These are phyloP conservation scores for Charanyca ferruginea DNA, from an alignment of 2,888 invertebrate genomes.

Conservation along the genomic window DNA sequence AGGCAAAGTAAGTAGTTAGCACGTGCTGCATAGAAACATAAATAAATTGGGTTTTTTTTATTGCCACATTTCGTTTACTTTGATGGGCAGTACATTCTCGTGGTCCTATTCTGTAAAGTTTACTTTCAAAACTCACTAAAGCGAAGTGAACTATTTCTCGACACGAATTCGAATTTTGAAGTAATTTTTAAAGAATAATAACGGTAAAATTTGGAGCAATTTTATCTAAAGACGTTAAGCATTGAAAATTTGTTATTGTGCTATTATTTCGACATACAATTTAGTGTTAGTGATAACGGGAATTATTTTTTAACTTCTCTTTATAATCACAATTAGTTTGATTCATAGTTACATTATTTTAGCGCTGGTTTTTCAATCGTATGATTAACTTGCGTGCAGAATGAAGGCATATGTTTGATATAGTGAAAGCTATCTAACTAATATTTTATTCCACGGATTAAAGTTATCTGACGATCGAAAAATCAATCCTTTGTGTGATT, in stretches of 20 bases:
- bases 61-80: background rate
- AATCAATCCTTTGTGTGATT: background rate
- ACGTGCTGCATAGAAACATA: background rate
- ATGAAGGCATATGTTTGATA: background rate
- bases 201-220: background rate
- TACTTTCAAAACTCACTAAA: background rate
- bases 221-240: background rate
- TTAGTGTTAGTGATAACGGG: background rate
- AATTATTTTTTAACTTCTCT: background rate
- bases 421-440: background rate
- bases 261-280: background rate
- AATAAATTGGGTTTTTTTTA: too few relatives aligned
- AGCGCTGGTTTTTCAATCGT: too few relatives aligned
- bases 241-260: too few relatives aligned
- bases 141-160: too few relatives aligned
- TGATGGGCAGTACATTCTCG: background rate
- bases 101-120: background rate
- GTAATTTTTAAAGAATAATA: too few relatives aligned
- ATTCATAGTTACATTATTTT: too few relatives aligned
- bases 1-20: background rate
- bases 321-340: background rate
- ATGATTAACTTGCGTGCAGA: too few relatives aligned
- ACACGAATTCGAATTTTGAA: too few relatives aligned
- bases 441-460: too few relatives aligned
- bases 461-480: background rate